Percentiles rank a stretch among this genome's conserved stretches.
Evolutionary conservation across 2,113 vertebrate genomes (phyloP).

Genomic region (Siniperca chuatsi): DNA sequence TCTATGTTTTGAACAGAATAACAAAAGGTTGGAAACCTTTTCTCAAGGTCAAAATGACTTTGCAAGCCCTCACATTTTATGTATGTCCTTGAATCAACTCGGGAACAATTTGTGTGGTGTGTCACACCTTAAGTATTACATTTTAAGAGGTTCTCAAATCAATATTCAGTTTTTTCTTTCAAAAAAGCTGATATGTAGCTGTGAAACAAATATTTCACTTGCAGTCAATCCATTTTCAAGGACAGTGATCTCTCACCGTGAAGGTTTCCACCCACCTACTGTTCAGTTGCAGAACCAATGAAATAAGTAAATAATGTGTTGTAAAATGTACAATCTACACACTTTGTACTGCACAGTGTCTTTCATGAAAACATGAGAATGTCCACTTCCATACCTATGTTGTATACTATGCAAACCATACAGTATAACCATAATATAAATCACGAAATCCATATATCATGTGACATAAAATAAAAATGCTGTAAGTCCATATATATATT

Average conservation of each 20-base stretch:
- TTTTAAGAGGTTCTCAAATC: background rate
- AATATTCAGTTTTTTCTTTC: background rate
- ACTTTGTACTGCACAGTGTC: background rate
- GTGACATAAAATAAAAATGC: background rate
- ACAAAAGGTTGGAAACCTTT: constrained; percentile 40
- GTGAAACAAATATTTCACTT: background rate
- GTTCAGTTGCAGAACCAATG: background rate
- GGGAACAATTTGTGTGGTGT: background rate
- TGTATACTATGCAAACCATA: background rate
- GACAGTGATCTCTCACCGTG: background rate
- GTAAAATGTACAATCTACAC: background rate
- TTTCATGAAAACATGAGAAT: background rate
- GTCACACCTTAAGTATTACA: background rate
- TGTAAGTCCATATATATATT: background rate
- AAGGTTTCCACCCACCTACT: background rate
- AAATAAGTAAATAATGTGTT: background rate
- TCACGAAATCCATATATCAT: background rate
- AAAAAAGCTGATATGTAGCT: background rate
- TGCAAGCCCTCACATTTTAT: background rate
- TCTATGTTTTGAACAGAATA: constrained; percentile 35
- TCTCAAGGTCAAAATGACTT: constrained; percentile 37
- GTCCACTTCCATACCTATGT: background rate
- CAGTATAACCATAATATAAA: background rate
- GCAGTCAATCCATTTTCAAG: background rate
- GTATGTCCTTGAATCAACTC: constrained; percentile 35